Conservation (phyloP, 2,113 vertebrate genomes). For the Mionectes macconnelli region DNA sequence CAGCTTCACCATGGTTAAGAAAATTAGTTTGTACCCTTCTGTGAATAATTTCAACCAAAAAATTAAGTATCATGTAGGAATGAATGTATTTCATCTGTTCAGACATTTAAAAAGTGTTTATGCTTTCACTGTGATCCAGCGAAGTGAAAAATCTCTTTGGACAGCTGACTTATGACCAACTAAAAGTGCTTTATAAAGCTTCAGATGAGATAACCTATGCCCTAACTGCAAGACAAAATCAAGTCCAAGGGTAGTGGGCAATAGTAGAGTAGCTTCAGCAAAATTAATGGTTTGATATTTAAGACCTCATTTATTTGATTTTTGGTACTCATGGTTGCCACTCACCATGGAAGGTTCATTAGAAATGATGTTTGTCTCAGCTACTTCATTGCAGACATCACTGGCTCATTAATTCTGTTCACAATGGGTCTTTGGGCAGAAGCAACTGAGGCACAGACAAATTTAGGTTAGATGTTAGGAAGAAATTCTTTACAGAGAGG, state of each 20-base stretch:
- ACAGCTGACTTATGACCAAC: background rate
- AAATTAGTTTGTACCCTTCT: background rate
- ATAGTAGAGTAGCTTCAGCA: background rate
- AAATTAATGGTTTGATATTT: background rate
- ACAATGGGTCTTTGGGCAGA: background rate
- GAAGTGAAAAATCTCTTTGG: background rate
- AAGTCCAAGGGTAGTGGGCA: background rate
- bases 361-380: background rate
- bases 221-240: background rate
- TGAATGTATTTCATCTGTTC: background rate
- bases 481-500: no score
- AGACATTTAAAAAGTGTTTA: background rate
- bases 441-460: background rate
- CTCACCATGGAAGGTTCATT: background rate
- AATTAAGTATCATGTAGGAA: background rate
- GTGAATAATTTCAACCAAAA: background rate
- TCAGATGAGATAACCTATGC: background rate
- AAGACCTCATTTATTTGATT: background rate
- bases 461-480: no score
- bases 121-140: background rate
- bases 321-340: background rate
- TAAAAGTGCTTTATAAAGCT: background rate
- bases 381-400: background rate
- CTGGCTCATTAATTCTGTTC: background rate
- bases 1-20: background rate